These are phyloP conservation scores for Drosophila neotestacea DNA, from an alignment of 2,888 invertebrate genomes.

Conservation along the genomic window DNA sequence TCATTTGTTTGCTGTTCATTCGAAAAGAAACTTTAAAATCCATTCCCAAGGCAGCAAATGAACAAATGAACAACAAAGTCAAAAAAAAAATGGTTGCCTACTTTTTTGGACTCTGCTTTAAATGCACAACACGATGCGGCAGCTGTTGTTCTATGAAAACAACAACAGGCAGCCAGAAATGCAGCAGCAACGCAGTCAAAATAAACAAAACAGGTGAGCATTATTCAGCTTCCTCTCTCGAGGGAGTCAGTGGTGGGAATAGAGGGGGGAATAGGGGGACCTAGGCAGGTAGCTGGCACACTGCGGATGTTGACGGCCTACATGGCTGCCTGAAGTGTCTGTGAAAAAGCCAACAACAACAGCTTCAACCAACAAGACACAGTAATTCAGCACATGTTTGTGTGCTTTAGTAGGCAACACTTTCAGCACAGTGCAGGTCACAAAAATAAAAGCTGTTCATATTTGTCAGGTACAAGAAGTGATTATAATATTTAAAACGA, in stretches of 20 bases:
- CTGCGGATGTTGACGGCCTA: constrained; percentile 64
- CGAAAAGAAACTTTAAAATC: constrained; percentile 49
- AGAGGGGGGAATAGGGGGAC: background rate
- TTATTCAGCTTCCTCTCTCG: constrained; percentile 52
- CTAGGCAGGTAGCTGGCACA: constrained; percentile 36
- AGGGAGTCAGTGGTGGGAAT: background rate
- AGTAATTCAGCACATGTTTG: constrained; percentile 47
- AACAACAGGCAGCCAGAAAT: constrained; percentile 43
- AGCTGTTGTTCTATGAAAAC: constrained; percentile 40
- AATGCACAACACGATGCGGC: constrained; percentile 62
- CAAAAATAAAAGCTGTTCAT: background rate
- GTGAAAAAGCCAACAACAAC: constrained; percentile 45
- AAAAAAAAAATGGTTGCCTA: constrained; percentile 37
- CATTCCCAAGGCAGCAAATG: constrained; percentile 35
- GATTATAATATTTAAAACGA: too few species aligned
- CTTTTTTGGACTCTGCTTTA: constrained; percentile 49
- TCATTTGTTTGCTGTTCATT: constrained; percentile 38
- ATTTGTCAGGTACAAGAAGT: too few species aligned
- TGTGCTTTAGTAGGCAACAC: constrained; percentile 4
- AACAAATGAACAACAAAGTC: background rate
- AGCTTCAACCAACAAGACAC: constrained; percentile 60
- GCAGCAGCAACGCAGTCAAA: constrained; percentile 58
- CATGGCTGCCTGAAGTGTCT: constrained; percentile 56
- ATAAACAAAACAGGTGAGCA: constrained; percentile 78
- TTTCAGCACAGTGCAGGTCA: constrained; percentile 15